phyloP scores from a whole-genome alignment of 1,140 invertebrate genomes.

The Druon quercuslanigerum region DNA sequence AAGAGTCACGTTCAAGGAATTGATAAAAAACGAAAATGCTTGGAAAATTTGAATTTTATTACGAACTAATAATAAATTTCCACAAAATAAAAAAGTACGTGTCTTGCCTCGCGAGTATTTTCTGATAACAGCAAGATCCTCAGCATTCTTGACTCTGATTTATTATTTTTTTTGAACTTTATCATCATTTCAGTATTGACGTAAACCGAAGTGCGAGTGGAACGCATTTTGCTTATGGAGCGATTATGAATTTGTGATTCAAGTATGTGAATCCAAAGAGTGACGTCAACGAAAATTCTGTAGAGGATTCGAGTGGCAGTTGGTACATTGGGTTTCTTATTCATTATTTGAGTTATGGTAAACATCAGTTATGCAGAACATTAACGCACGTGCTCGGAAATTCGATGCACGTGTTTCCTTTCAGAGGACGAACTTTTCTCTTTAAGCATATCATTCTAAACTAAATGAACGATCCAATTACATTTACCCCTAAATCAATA shows the following conservation, averaged over 20 bases:
- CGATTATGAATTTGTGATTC: constrained; percentile 2
- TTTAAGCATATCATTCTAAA: constrained; percentile 1
- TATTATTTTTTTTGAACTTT: not conserved
- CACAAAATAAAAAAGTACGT: not conserved
- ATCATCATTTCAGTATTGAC: not conserved
- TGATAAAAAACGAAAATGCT: not conserved
- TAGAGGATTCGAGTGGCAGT: constrained; percentile 15
- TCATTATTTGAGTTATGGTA: constrained; percentile 27
- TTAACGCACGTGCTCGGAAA: constrained; percentile 14
- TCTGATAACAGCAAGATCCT: not conserved
- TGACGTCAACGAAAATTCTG: constrained; percentile 43
- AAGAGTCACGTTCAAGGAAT: not conserved
- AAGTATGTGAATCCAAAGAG: constrained; percentile 8
- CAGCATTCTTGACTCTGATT: constrained; percentile 6
- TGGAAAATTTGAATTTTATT: not conserved
- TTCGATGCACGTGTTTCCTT: constrained; percentile 17
- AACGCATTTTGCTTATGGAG: not conserved
- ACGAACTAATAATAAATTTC: too few relatives aligned
- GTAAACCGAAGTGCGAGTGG: not conserved
- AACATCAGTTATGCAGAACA: not conserved
- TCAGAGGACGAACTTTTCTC: not conserved
- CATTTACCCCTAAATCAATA: not conserved
- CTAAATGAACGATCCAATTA: not conserved
- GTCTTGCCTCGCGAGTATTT: not conserved
- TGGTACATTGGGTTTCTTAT: constrained; percentile 42